Conservation (phyloP, 2,113 vertebrate genomes). For the Perccottus glenii region DNA sequence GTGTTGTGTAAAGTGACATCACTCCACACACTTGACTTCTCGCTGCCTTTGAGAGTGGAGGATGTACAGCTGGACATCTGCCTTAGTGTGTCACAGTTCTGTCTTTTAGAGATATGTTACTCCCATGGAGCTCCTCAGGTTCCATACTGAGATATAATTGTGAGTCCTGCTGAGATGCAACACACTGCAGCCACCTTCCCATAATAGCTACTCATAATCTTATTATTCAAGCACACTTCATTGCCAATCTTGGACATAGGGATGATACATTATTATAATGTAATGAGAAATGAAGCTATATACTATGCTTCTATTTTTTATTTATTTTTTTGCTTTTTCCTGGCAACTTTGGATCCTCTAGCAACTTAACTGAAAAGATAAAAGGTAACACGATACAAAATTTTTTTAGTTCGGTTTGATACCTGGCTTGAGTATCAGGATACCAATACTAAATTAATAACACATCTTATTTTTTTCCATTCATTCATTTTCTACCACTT, state of each 20-base stretch:
- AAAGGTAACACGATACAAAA: too few relatives aligned
- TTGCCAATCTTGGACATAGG: background rate
- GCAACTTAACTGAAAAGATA: too few relatives aligned
- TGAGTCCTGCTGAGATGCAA: conserved; percentile 49
- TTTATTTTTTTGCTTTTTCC: too few relatives aligned
- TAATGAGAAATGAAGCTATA: too few relatives aligned
- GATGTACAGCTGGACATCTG: conserved; percentile 30
- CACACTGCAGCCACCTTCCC: conserved; percentile 22
- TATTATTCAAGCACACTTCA: conserved; percentile 4
- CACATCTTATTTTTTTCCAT: too few relatives aligned
- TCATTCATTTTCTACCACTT: too few relatives aligned
- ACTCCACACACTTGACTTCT: conserved; percentile 38
- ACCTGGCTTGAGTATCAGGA: too few relatives aligned
- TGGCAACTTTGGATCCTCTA: too few relatives aligned
- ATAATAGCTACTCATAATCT: conserved; percentile 15
- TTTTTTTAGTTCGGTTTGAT: too few relatives aligned
- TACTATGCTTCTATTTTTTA: too few relatives aligned
- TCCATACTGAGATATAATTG: conserved; percentile 56
- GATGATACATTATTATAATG: background rate
- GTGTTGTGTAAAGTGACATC: conserved; percentile 21
- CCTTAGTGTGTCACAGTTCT: conserved; percentile 43
- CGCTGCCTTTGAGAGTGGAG: conserved; percentile 18
- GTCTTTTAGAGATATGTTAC: conserved; percentile 46
- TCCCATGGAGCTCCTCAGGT: conserved; percentile 45
- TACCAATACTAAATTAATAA: too few relatives aligned